These are phyloP conservation scores for Steinernema hermaphroditum DNA, from an alignment of 2,888 invertebrate genomes.

Conservation along the genomic window DNA sequence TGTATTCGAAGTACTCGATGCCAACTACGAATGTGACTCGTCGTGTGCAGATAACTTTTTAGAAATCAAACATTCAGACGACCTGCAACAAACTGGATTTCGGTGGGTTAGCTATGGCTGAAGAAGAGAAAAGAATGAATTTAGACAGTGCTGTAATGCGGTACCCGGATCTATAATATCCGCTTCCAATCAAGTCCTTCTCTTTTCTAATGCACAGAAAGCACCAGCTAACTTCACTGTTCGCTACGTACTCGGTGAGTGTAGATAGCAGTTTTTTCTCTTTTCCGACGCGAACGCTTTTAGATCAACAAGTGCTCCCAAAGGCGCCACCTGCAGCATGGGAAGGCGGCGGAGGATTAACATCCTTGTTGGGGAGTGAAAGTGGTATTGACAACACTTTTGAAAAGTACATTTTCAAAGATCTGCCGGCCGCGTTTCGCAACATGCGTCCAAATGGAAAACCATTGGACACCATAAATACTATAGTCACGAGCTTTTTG, in stretches of 20 bases:
- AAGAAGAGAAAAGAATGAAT: not conserved
- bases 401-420: constrained; percentile 49
- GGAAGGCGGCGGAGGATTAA: constrained; percentile 53
- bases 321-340: constrained; percentile 49
- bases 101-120: too few species aligned
- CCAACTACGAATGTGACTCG: constrained; percentile 49
- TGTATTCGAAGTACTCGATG: constrained; percentile 51
- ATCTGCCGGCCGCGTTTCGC: constrained; percentile 41
- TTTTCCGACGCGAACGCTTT: not conserved
- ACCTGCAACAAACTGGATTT: constrained; percentile 53
- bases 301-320: constrained; percentile 32
- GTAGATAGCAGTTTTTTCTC: not conserved
- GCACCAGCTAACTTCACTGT: constrained; percentile 52
- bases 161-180: constrained; percentile 51
- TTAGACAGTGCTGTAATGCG: constrained; percentile 53
- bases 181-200: constrained; percentile 43
- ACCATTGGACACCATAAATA: constrained; percentile 31
- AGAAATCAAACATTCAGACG: constrained; percentile 48
- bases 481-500: constrained; percentile 34
- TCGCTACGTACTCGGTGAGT: constrained; percentile 47
- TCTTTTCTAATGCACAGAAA: constrained; percentile 42
- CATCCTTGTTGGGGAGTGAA: constrained; percentile 49
- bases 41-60: constrained; percentile 53
- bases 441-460: constrained; percentile 31
- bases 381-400: constrained; percentile 54